These are phyloP conservation scores for Rhinichthys osculus DNA, from an alignment of 2,797 vertebrate genomes.

Conservation along the genomic window DNA sequence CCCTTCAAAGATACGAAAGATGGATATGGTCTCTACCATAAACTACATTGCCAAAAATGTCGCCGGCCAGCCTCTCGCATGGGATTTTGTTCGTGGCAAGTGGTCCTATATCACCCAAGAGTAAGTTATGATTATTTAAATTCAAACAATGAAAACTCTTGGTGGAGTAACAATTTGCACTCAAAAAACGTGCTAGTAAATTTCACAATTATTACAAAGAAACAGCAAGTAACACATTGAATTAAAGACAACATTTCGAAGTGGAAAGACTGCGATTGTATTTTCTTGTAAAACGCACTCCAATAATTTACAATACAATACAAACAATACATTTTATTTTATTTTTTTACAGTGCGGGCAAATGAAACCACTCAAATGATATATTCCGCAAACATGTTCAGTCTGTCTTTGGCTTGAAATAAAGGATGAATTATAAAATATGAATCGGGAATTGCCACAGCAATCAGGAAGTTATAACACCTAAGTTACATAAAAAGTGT, in stretches of 20 bases:
- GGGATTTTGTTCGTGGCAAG: conserved; percentile 88
- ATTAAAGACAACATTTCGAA: background rate
- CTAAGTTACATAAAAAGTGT: conserved; percentile 31
- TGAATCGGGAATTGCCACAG: background rate
- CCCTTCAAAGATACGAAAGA: conserved; percentile 81
- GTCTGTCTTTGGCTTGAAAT: background rate
- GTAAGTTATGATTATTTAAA: conserved; percentile 75
- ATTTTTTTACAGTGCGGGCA: background rate
- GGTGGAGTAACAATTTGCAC: background rate
- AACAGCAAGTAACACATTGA: background rate
- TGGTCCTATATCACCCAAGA: conserved; percentile 79
- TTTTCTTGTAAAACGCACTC: background rate
- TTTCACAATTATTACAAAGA: background rate
- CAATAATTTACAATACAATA: background rate
- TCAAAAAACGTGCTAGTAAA: background rate
- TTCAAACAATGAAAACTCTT: background rate
- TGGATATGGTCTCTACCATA: conserved; percentile 81
- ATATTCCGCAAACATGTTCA: background rate
- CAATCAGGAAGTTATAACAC: conserved; percentile 3
- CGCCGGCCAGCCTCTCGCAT: conserved; percentile 84
- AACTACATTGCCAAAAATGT: conserved; percentile 79
- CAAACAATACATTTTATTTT: no score
- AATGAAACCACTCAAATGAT: background rate
- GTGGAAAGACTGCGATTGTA: background rate
- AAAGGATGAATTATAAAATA: background rate